A percentile compares a stretch with the other conserved stretches of the same genome.
Evolutionary conservation across 1,140 invertebrate species (phyloP).

Genomic region (Trichonephila inaurata): DNA sequence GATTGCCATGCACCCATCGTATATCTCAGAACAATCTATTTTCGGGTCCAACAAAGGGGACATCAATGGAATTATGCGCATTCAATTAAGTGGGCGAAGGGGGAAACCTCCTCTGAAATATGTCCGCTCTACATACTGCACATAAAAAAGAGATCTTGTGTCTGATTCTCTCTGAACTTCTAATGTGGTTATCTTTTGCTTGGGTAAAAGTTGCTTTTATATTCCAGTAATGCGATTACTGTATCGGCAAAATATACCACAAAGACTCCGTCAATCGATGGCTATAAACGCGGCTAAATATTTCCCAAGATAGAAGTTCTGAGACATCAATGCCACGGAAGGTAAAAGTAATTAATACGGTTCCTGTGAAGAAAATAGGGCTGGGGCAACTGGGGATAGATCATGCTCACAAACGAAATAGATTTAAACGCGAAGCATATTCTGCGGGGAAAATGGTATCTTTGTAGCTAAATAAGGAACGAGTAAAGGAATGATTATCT

Average conservation of each 20-base stretch:
- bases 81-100: background rate
- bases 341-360: background rate
- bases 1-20: background rate
- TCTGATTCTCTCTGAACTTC: background rate
- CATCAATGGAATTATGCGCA: slow-evolving; percentile 16
- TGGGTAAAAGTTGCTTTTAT: background rate
- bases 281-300: background rate
- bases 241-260: background rate
- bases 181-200: background rate
- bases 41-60: slow-evolving; percentile 10
- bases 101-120: background rate
- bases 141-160: background rate
- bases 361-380: background rate
- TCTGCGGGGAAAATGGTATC: background rate
- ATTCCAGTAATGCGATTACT: background rate
- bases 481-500: background rate
- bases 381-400: background rate
- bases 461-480: background rate
- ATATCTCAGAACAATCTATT: background rate
- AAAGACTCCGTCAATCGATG: background rate
- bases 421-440: background rate
- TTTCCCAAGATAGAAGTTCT: background rate
- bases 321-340: background rate
- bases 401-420: background rate
- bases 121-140: background rate